Evolutionary conservation across 1,140 invertebrate species (phyloP), one percentile per base, ranked within the genome.

Genomic region (Calliopsis andreniformis): DNA sequence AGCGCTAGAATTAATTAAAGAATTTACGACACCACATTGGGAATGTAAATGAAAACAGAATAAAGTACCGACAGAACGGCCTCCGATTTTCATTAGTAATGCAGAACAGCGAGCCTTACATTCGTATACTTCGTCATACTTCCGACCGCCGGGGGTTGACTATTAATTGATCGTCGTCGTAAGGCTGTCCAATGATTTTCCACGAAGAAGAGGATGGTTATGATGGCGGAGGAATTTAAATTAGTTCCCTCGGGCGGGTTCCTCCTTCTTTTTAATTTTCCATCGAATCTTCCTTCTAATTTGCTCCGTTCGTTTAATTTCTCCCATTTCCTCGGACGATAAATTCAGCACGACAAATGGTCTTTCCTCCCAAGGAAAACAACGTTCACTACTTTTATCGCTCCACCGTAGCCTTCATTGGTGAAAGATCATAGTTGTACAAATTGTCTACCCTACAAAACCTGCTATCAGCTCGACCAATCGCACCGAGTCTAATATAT

Each of bases 91-190:
- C 71, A 56, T 76, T 45, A 64, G 67, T 76, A 79, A 76, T 39
- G 56, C 30, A 47, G 55, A 35, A 10, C 43, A 43, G 61, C 39
- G 59, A 49, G 56, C 43, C 25, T 61, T 39, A 28, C 53, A 28
- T 55, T 67, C 45, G 23, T 30, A 67, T 39, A 61, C 71, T 67
- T 67, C 59, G 63, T 76, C 77, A 79, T 79, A 39, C 30, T 58
- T 12, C 43, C 63, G 62, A 55, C 45, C 63, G 43, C 66, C 39
- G 47, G 39, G 23, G 69, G 25, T 23, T 49, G 32, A 49, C 42
- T 78, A 61, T 63, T 76, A 81, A 79, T 82, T 79, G 79, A 62
- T 75, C 49, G 58, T 25, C 20, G 43, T 53, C 47, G 42, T 10
- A n/a, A 20, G 20, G 30, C 58, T 63, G 58, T 42, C 43, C 59